Percentiles rank a stretch among this genome's conserved stretches.
These are phyloP conservation scores for Anisognathus igniventris DNA, from an alignment of 2,797 vertebrate species.

Conservation along the genomic window DNA sequence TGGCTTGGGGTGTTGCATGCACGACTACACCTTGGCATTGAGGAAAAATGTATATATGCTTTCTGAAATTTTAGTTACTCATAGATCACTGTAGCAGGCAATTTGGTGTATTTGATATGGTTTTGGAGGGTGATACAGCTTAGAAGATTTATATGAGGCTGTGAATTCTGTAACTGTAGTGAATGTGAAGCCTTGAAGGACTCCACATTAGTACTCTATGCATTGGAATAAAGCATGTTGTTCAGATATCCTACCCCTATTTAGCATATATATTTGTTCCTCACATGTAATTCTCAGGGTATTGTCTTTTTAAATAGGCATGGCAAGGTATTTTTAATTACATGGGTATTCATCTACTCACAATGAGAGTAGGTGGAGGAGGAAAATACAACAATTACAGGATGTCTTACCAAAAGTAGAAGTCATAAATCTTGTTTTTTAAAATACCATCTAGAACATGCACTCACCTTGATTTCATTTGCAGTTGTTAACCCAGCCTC, in stretches of 20 bases:
- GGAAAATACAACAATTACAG: conserved; percentile 68
- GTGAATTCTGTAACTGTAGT: background rate
- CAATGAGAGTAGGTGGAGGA: conserved; percentile 55
- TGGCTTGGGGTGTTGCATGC: background rate
- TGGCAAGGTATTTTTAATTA: conserved; percentile 39
- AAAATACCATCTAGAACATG: background rate
- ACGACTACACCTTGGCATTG: background rate
- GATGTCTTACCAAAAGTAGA: conserved; percentile 49
- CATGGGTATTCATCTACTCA: conserved; percentile 18
- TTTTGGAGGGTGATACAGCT: background rate
- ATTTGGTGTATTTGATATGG: background rate
- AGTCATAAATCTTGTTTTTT: conserved; percentile 25
- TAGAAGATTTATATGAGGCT: background rate
- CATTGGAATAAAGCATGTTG: background rate
- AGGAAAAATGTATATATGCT: background rate
- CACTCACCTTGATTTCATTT: conserved; percentile 35
- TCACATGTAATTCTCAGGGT: background rate
- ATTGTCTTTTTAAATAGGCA: conserved; percentile 36
- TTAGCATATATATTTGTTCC: background rate
- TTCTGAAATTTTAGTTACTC: background rate
- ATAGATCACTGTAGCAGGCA: background rate
- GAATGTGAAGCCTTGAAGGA: background rate
- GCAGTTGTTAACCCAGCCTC: background rate
- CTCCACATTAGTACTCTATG: background rate
- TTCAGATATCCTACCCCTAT: background rate